Base-by-base conservation (phyloP, 1,140 invertebrate species). In the Drosophila sp. region DNA sequence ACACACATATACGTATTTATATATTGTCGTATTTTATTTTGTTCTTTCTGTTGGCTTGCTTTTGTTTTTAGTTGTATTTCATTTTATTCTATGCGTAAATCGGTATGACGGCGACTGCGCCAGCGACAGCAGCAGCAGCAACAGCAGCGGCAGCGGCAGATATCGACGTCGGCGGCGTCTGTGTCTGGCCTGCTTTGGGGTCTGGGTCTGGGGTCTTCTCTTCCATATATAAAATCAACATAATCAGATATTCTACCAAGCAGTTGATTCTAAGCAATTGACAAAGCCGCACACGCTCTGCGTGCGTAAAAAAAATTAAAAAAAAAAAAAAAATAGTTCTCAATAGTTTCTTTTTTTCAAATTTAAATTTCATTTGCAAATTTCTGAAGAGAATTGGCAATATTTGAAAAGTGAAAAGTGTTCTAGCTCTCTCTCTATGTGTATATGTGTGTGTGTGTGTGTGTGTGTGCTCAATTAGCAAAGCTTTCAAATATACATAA, bases 161-260 rank as follows among this genome's bases (percentile, higher is more conserved):
- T 30, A 23, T 62, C 27, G 38, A 40, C 40, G n/a, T 4, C 30
- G 29, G 27, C 60, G 35, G n/a, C 57, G 69, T 23, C 67, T 66
- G 63, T 44, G 60, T 60, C 76, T 70, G 62, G 68, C 72, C 79
- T 50, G 44, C 44, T 50, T 50, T 50, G 44, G 44, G 44, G 44
- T 50, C 44, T 50, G 44, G 25, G 23, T 27, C 25, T 27, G 44
- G 44, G 44, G 44, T 50, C 44, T 50, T 50, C 44, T 50, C 44
- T 50, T 50, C 44, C 44, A 50, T 50, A 82, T 90, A 90, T 90
- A 90, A 90, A 90, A 90, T 89, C 84, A 90, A 70, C 87, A 90
- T 83, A 90, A 83, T 90, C 89, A 70, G 87, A 84, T 87, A 87
- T 90, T 90, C 79, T 83, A 87, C 65, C 72, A 62, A 81, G 57